Conservation (phyloP, 2,888 invertebrate genomes). For the Calliscelio sp. region DNA sequence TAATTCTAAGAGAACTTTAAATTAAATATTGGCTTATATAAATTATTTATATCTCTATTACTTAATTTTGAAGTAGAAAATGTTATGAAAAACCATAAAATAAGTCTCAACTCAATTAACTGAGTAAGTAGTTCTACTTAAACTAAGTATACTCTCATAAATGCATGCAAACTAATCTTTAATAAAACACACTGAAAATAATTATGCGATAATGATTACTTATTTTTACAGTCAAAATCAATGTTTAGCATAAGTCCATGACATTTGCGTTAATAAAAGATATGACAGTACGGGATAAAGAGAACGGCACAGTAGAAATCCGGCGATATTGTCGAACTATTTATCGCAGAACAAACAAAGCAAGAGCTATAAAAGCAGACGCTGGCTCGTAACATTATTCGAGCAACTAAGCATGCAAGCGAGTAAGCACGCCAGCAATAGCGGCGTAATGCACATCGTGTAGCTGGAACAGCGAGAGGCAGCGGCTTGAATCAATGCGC, state of each 20-base stretch:
- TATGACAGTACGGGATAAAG: slow-evolving; percentile 4
- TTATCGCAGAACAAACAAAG: slow-evolving; percentile 62
- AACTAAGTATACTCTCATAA: too few relatives aligned
- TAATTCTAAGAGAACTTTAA: too few relatives aligned
- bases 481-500: slow-evolving; percentile 70
- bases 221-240: too few relatives aligned
- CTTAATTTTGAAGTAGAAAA: too few relatives aligned
- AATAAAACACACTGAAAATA: too few relatives aligned
- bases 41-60: too few relatives aligned
- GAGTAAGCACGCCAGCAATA: slow-evolving; percentile 62
- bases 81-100: too few relatives aligned
- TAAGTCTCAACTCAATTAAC: too few relatives aligned
- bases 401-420: slow-evolving; percentile 65
- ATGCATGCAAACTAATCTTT: too few relatives aligned
- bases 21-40: too few relatives aligned
- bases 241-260: neutral
- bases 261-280: neutral
- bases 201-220: too few relatives aligned
- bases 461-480: slow-evolving; percentile 43
- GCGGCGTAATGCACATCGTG: slow-evolving; percentile 57
- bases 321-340: slow-evolving; percentile 54
- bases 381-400: slow-evolving; percentile 68
- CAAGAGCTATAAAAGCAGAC: slow-evolving; percentile 61
- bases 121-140: too few relatives aligned
- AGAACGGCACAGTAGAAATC: slow-evolving; percentile 36